Base-by-base conservation (phyloP, 1,140 invertebrate genomes). In the Trissolcus basalis region DNA sequence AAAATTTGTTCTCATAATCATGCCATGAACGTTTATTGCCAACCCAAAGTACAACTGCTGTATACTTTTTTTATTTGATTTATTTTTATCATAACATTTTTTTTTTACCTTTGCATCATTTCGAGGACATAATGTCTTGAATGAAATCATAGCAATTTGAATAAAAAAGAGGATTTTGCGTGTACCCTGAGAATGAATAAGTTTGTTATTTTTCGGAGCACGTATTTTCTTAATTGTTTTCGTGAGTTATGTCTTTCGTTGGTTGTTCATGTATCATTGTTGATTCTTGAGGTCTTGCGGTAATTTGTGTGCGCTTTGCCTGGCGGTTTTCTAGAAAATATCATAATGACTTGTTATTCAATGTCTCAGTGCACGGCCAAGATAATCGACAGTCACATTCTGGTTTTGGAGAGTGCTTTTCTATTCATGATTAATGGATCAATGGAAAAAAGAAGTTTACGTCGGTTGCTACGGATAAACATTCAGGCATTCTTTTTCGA, bases 331-430 rank as follows among this genome's bases (percentile, higher is more conserved):
- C 10, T 27, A 45, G 43, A 44, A 44, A 44, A 32, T 12, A 56
- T 47, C 41, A 11, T 45, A 56, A 56, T 56, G 27, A 33, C 41
- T 43, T 16, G 8, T 53, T 41, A 32, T 53, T 53, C 14, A 53
- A 41, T 53, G 50, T 32, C 50, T 50, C 12, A 14, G 43, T 44
- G 43, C 43, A 44, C 12, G 12, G 12, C 6, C 8, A 44, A 13
- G 12, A 44, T 13, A 44, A 12, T 44, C 9, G n/a, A 39, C n/a
- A n/a, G 9, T 39, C 36, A 39, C n/a, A 15, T 12, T 27, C 19
- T n/a, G n/a, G 33, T 35, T 39, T 39, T 2, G n/a, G 9, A 39
- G 9, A 39, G 5, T 35, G 10, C 10, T 11, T 39, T 39, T 39
- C n/a, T 39, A 9, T 2, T 39, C n/a, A 4, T 39, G n/a, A n/a